phyloP scores from a whole-genome alignment of 2,797 vertebrate genomes.

The Hippoglossus hippoglossus region DNA sequence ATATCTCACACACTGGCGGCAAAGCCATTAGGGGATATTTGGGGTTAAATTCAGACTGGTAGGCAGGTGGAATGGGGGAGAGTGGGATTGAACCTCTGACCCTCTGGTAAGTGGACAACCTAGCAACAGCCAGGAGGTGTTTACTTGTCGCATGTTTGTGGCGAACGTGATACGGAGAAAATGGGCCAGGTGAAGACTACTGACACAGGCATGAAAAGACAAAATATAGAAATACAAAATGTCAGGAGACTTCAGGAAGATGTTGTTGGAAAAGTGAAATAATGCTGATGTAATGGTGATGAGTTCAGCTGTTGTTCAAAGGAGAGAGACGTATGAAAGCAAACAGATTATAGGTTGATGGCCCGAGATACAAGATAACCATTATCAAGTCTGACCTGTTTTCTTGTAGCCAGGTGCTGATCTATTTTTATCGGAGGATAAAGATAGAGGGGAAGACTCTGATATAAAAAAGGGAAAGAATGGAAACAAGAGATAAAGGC shows the following conservation, averaged over 20 bases:
- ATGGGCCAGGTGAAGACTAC: neutral
- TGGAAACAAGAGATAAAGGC: conserved; percentile 17
- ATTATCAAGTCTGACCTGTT: neutral
- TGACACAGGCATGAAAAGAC: neutral
- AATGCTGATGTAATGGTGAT: no score
- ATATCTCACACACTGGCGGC: no score
- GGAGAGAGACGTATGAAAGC: neutral
- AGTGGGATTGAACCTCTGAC: no score
- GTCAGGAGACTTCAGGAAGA: neutral
- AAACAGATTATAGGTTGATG: conserved; percentile 12
- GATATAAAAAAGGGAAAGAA: conserved; percentile 4
- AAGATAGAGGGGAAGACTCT: neutral
- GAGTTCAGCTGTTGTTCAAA: no score
- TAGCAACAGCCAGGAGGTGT: no score
- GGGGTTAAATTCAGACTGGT: no score
- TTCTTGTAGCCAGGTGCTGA: neutral
- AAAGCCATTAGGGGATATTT: no score
- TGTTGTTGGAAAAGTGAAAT: neutral
- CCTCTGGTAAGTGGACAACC: no score
- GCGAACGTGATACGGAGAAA: no score
- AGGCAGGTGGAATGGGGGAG: no score
- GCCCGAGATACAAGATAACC: neutral
- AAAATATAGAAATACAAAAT: neutral
- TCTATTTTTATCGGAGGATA: conserved; percentile 10
- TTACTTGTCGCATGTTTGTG: no score